Base-by-base conservation (phyloP, 2,888 invertebrate species). In the Tanytarsus gracilentus region DNA sequence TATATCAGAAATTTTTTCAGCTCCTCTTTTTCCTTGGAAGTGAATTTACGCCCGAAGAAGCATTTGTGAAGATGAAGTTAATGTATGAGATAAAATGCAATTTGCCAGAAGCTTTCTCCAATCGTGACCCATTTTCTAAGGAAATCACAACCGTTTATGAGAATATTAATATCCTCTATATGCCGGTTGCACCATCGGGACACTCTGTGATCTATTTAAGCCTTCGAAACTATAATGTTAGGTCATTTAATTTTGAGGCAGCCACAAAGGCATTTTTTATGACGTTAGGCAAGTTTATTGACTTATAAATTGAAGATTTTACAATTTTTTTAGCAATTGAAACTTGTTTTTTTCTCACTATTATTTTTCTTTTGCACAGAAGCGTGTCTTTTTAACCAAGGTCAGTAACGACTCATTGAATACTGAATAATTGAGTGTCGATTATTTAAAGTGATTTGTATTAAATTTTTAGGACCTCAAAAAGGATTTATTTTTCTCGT, bases 381-480 rank as follows among this genome's bases (percentile, higher is more conserved):
- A 23, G 14, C 25, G 3, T 23, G 50, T 50, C 27, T 23, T 27
- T 50, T 50, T 27, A 11, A 50, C n/a, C 23, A 50, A 50, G 50
- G 50, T 50, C 25, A 50, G 50, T 40, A 16, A 40, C 40, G n/a
- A 8, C n/a, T 40, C n/a, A n/a, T n/a, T n/a, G n/a, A n/a, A 16
- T 40, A 40, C 16, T 6, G n/a, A 9, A 9, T 40, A 40, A 40
- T 40, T 50, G 6, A n/a, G 14, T 9, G 6, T 40, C n/a, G 6
- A 6, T 7, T n/a, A 14, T 16, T 9, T 30, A 8, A 6, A 30
- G 9, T 30, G 6, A 30, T 30, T 30, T 30, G 30, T 30, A 8
- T 30, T 30, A 8, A 30, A 30, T 30, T 9, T 18, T 14, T 18
- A 51, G 51, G 51, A 4, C 51, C 51, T 30, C 51, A 51, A 26